These are phyloP conservation scores for Ctenomys sociabilis DNA, from an alignment of 2,113 vertebrate species.

Conservation along the genomic window DNA sequence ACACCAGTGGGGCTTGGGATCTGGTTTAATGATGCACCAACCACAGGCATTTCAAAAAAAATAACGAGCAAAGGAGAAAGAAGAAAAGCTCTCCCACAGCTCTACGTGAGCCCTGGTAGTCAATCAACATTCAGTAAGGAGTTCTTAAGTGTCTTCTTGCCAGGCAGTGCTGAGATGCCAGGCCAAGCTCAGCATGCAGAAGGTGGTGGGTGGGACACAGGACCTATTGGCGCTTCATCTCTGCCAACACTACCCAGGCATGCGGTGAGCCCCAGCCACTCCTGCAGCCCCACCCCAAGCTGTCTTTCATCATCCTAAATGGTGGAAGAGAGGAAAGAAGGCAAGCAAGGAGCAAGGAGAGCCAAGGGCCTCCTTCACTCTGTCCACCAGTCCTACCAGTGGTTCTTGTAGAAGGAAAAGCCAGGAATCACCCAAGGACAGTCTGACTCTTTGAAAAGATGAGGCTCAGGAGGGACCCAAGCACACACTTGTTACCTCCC, in stretches of 20 bases:
- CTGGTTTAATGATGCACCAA: background rate
- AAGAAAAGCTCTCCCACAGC: background rate
- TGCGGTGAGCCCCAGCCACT: background rate
- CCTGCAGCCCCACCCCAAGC: background rate
- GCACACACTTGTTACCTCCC: background rate
- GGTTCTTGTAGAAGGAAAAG: background rate
- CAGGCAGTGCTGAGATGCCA: background rate
- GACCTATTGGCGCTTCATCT: no score
- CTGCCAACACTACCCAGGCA: background rate
- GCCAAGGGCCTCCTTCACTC: background rate
- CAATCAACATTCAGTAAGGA: rapidly evolving
- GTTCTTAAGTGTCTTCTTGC: rapidly evolving
- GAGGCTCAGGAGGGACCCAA: background rate
- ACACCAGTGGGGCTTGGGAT: background rate
- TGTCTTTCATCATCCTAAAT: background rate
- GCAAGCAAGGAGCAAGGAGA: background rate
- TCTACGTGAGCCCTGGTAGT: rapidly evolving
- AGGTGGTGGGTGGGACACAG: background rate
- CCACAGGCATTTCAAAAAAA: background rate
- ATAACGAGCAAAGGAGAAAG: no score
- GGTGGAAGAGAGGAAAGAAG: background rate
- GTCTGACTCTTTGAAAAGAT: background rate
- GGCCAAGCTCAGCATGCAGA: background rate
- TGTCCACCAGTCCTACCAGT: background rate
- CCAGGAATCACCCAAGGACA: background rate